A percentile compares a stretch with the other conserved stretches of the same genome.
Evolutionary conservation across 2,888 invertebrate species (phyloP).

Genomic region (Crioceris asparagi): DNA sequence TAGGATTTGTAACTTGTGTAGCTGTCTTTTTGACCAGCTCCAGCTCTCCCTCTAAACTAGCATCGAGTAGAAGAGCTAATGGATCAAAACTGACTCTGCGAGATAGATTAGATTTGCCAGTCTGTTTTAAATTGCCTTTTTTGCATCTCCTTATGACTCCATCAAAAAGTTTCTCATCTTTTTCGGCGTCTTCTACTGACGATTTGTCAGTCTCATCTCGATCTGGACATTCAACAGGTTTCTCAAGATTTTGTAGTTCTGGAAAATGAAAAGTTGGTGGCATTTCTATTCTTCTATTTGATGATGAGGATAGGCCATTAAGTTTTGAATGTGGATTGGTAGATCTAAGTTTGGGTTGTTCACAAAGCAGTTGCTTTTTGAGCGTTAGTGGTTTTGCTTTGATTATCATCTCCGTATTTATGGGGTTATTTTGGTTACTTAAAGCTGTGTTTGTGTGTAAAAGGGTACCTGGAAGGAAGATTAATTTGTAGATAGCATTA

Average conservation of each 20-base stretch:
- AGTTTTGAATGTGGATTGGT: conserved; percentile 40
- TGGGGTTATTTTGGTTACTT: conserved; percentile 32
- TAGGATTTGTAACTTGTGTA: conserved; percentile 87
- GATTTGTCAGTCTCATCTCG: conserved; percentile 26
- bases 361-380: conserved; percentile 70
- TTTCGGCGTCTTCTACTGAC: conserved; percentile 19
- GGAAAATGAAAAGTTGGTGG: conserved; percentile 73
- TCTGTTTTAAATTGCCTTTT: conserved; percentile 71
- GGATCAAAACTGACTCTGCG: conserved; percentile 96
- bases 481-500: no score
- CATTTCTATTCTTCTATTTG: conserved; percentile 59
- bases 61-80: conserved; percentile 87
- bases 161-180: conserved; percentile 35
- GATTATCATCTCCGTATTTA: conserved; percentile 39
- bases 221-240: conserved; percentile 19
- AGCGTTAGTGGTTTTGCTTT: conserved; percentile 78
- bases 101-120: conserved; percentile 54
- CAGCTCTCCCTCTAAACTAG: conserved; percentile 94
- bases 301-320: conserved; percentile 55
- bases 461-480: neutral
- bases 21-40: conserved; percentile 95
- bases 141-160: conserved; percentile 56
- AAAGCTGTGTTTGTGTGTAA: no score
- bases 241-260: conserved; percentile 51
- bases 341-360: conserved; percentile 68